Percentiles rank a stretch among this genome's conserved stretches.
phyloP scores from a whole-genome alignment of 2,888 invertebrate species.

The Pyrgus malvae region DNA sequence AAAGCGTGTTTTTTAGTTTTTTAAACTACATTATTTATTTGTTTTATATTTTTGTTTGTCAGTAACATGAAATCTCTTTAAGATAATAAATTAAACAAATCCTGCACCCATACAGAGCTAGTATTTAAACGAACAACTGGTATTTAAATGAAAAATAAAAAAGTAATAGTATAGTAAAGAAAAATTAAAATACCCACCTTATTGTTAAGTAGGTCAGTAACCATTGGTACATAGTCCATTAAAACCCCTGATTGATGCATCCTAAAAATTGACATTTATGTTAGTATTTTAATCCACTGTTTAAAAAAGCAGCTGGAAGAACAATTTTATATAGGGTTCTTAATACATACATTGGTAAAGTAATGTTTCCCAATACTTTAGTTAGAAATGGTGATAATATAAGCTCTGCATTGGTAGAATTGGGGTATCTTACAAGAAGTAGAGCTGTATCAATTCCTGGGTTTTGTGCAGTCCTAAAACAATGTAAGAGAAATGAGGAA shows the following conservation, averaged over 20 bases:
- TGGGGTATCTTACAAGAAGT: constrained; percentile 81
- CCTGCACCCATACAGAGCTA: no score
- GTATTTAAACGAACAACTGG: no score
- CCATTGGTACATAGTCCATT: constrained; percentile 81
- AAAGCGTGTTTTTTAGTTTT: no score
- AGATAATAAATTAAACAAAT: no score
- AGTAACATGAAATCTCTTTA: no score
- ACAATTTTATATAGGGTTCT: background rate
- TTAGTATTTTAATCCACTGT: background rate
- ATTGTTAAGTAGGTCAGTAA: constrained; percentile 76
- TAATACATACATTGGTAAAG: constrained; percentile 67
- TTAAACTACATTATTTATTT: no score
- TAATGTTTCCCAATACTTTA: constrained; percentile 69
- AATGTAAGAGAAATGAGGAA: background rate
- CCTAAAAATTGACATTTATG: constrained; percentile 45
- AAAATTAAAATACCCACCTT: constrained; percentile 58
- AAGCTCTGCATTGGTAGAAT: constrained; percentile 74
- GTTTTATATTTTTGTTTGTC: no score
- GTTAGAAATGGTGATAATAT: constrained; percentile 72
- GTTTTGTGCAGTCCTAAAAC: constrained; percentile 62
- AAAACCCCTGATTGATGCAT: constrained; percentile 78
- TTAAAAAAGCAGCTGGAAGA: background rate
- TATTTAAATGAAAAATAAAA: no score
- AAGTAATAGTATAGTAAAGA: background rate
- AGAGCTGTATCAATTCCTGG: constrained; percentile 77